Conservation (phyloP, 23 tunicate species). For the Pegea sp. region DNA sequence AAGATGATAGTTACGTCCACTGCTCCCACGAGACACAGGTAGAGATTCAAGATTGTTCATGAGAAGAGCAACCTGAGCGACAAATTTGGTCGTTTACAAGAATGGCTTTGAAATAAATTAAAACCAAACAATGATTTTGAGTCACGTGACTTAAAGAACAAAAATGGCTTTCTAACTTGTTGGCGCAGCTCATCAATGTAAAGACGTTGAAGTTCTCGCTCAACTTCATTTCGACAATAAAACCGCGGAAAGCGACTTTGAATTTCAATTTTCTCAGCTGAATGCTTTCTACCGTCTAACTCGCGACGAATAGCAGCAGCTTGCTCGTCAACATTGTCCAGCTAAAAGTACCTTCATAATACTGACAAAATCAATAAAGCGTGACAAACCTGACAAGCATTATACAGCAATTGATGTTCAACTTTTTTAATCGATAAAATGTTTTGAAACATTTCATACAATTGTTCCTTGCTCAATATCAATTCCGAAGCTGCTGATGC, state of each 20-base stretch:
- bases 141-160: slow-evolving; percentile 2
- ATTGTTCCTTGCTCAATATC: slow-evolving; percentile 88
- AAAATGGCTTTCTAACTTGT: slow-evolving; percentile 45
- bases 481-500: slow-evolving; percentile 80
- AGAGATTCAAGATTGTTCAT: slow-evolving; percentile 71
- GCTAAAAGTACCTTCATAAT: slow-evolving; percentile 9
- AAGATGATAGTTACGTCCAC: slow-evolving; percentile 26
- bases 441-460: slow-evolving; percentile 96
- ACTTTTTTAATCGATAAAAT: slow-evolving; percentile 70
- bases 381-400: slow-evolving; percentile 68
- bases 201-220: slow-evolving; percentile 32
- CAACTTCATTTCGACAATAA: slow-evolving; percentile 12
- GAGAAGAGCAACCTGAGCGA: slow-evolving; percentile 39
- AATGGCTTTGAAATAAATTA: too few species aligned
- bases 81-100: not conserved
- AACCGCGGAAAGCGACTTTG: slow-evolving; percentile 59
- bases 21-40: slow-evolving; percentile 73
- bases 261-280: slow-evolving; percentile 52
- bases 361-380: not conserved
- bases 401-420: slow-evolving; percentile 73
- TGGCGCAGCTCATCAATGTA: slow-evolving; percentile 69
- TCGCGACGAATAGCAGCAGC: slow-evolving; percentile 97
- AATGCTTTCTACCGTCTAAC: slow-evolving; percentile 59
- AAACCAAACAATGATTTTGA: too few species aligned
- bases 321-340: slow-evolving; percentile 93